Conservation (phyloP, 2,797 vertebrate species). For the Silurus aristotelis region DNA sequence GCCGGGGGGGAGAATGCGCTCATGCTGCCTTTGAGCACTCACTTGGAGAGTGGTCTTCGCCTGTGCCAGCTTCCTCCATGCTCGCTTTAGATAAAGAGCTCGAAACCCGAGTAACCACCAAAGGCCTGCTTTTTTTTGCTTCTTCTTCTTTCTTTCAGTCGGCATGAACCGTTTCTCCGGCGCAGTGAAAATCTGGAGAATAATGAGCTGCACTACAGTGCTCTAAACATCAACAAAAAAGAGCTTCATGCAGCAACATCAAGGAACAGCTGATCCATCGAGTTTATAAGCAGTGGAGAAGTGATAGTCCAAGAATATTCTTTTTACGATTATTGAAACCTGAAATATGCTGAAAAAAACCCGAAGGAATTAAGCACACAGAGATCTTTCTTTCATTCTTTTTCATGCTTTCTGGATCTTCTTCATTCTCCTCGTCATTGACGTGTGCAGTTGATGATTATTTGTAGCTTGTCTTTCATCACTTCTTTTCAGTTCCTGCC, state of each 20-base stretch:
- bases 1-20: slow-evolving; percentile 2
- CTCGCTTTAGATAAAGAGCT: slow-evolving; percentile 6
- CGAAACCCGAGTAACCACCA: slow-evolving; percentile 49
- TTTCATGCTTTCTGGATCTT: neutral
- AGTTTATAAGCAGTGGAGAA: too few relatives aligned
- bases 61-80: slow-evolving; percentile 2
- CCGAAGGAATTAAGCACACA: too few relatives aligned
- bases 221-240: neutral
- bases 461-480: neutral
- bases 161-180: slow-evolving; percentile 58
- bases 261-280: neutral
- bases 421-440: neutral
- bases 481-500: neutral
- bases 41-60: neutral
- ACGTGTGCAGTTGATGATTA: too few relatives aligned
- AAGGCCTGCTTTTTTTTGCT: slow-evolving; percentile 48
- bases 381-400: too few relatives aligned
- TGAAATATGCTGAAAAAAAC: neutral
- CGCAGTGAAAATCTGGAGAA: slow-evolving; percentile 48
- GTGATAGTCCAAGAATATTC: too few relatives aligned
- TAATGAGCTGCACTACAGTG: slow-evolving; percentile 40
- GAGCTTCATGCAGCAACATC: neutral
- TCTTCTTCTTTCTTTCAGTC: neutral
- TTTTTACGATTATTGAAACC: neutral
- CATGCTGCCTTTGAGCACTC: neutral